Base-by-base conservation (phyloP, 2,113 vertebrate genomes). In the Atractosteus spatula region DNA sequence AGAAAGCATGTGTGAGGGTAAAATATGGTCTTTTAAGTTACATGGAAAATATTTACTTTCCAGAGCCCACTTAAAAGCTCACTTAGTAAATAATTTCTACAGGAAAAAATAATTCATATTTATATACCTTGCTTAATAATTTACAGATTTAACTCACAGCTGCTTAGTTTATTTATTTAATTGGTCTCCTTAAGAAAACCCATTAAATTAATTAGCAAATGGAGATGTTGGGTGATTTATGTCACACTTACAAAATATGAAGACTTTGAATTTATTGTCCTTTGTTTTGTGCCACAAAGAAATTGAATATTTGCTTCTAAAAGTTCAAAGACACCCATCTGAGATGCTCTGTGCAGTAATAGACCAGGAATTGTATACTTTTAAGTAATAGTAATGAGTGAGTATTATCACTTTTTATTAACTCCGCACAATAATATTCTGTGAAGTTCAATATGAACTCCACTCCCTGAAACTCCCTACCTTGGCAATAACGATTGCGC, bases 41-140 rank as follows among this genome's bases (percentile, higher is more conserved):
- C 62, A 16, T 64, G 13, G 41, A 64, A 7, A 17, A 42, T 17
- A 8, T 64, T 64, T 64, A 12, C 62, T 2, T 17, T 41, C 62
- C 2, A 64, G 13, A 64, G 62, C 8, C 17, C 14, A 64, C 62
- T 16, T 8, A 64, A 64, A 5, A 64, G 5, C 62, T 64, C 13
- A 42, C n/a, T 64, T 41, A 64, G 3, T 64, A 41, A 16, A 64
- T 64, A 64, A 64, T 64, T 64, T 64, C 14, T 64, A 17, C 17
- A 41, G 62, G 17, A 64, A 14, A 59, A 64, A 64, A 64, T 54
- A n/a, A 78, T 76, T 76, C 78, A 84, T 83, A 82, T 84, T 78
- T 76, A 78, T 83, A 72, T 68, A 81, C 71, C 78, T 77, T 80
- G 76, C 80, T 87, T 75, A 89, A 88, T 86, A 81, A 88, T 89